A percentile compares a stretch with the other conserved stretches of the same genome.
These are phyloP conservation scores for Mesorhabditis belari DNA, from an alignment of 2,888 invertebrate genomes.

Conservation along the genomic window DNA sequence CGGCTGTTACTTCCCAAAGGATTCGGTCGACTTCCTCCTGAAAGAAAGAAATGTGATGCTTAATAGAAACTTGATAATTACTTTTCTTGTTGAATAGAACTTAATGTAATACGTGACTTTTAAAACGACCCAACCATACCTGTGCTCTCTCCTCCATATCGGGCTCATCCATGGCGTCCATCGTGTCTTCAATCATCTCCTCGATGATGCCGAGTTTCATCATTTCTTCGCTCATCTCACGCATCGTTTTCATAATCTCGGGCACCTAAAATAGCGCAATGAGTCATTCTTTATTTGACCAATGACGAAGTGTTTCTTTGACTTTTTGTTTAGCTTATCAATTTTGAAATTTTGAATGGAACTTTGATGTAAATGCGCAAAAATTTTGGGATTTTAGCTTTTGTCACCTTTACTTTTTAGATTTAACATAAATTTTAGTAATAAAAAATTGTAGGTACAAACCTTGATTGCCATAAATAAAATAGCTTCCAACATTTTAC, in stretches of 20 bases:
- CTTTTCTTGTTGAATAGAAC: too few species aligned
- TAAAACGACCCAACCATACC: too few species aligned
- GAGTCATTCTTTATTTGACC: constrained; percentile 69
- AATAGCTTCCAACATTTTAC: neutral
- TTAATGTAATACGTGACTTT: too few species aligned
- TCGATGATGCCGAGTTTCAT: constrained; percentile 91
- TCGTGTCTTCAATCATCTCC: constrained; percentile 96
- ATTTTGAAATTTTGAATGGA: too few species aligned
- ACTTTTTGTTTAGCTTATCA: too few species aligned
- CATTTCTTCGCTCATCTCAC: constrained; percentile 96
- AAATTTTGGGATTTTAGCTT: too few species aligned
- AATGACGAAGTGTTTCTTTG: too few species aligned
- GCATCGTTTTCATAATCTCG: constrained; percentile 90
- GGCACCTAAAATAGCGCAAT: constrained; percentile 76
- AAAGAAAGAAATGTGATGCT: constrained; percentile 4
- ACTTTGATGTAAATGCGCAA: too few species aligned
- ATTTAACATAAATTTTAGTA: too few species aligned
- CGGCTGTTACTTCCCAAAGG: constrained; percentile 50
- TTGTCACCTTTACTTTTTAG: too few species aligned
- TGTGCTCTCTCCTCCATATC: constrained; percentile 94
- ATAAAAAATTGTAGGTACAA: too few species aligned
- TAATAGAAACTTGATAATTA: too few species aligned
- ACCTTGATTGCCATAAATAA: neutral
- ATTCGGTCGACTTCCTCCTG: constrained; percentile 48
- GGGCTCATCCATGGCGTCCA: constrained; percentile 76